A percentile compares a stretch with the other conserved stretches of the same genome.
Evolutionary conservation across 2,888 invertebrate genomes (phyloP).

Genomic region (Malacosoma neustria): DNA sequence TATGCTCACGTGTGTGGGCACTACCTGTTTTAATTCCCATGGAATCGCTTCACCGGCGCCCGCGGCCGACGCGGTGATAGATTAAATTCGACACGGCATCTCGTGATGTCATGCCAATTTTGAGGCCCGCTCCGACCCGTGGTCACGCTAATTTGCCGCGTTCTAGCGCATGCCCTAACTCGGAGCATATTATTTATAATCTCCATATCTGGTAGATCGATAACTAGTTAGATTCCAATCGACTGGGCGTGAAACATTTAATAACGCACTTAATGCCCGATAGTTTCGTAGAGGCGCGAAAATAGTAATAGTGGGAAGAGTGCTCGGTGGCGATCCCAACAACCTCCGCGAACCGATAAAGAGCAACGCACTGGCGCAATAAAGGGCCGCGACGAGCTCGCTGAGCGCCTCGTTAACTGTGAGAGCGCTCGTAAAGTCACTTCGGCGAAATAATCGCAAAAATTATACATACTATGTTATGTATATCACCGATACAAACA

Average conservation of each 20-base stretch:
- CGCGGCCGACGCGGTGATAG: slow-evolving; percentile 59
- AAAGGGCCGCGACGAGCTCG: slow-evolving; percentile 37
- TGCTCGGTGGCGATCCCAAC: slow-evolving; percentile 54
- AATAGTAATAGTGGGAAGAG: slow-evolving; percentile 62
- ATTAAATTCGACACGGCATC: slow-evolving; percentile 72
- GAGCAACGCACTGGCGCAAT: slow-evolving; percentile 44
- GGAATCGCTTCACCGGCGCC: slow-evolving; percentile 44
- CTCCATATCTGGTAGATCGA: slow-evolving; percentile 16
- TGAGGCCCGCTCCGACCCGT: slow-evolving; percentile 39
- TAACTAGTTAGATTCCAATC: slow-evolving; percentile 23
- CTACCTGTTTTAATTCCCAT: slow-evolving; percentile 54
- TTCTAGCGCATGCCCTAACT: slow-evolving; percentile 28
- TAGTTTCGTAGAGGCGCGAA: slow-evolving; percentile 57
- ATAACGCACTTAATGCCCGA: slow-evolving; percentile 37
- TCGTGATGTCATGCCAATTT: slow-evolving; percentile 72
- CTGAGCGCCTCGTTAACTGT: slow-evolving; percentile 60
- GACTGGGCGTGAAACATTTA: slow-evolving; percentile 47
- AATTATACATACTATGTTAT: slow-evolving; percentile 14
- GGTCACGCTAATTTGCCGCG: slow-evolving; percentile 57
- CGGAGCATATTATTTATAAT: slow-evolving; percentile 35
- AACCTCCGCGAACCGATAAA: slow-evolving; percentile 68
- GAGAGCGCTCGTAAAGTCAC: slow-evolving; percentile 53
- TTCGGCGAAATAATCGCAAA: slow-evolving; percentile 57
- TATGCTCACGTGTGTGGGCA: slow-evolving; percentile 53
- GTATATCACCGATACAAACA: too few relatives aligned